phyloP scores from a whole-genome alignment of 2,113 vertebrate genomes.

The Corythoichthys intestinalis region DNA sequence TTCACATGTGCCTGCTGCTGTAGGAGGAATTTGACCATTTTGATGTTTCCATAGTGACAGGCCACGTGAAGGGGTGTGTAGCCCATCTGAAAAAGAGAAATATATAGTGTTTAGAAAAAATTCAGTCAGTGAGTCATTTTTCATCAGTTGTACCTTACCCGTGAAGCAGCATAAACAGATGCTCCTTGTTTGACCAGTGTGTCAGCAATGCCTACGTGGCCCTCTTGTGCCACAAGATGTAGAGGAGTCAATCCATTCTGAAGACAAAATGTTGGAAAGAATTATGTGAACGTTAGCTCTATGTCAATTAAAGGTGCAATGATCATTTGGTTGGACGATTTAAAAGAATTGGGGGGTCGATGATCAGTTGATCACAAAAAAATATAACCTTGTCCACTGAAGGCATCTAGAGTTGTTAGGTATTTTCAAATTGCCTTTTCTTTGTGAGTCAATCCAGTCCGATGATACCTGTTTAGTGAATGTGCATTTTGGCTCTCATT shows the following conservation, averaged over 20 bases:
- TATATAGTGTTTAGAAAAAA: not conserved
- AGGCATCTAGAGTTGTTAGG: no score
- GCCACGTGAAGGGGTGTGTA: constrained; percentile 94
- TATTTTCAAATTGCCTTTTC: no score
- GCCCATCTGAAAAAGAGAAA: constrained; percentile 80
- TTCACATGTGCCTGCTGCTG: constrained; percentile 93
- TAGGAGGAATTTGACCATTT: constrained; percentile 94
- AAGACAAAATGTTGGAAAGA: constrained; percentile 16
- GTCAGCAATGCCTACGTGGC: constrained; percentile 88
- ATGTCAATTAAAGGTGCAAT: not conserved
- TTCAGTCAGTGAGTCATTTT: not conserved
- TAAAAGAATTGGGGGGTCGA: no score
- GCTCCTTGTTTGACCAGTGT: constrained; percentile 87
- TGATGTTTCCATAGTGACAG: constrained; percentile 97
- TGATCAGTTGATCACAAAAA: no score
- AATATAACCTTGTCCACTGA: no score
- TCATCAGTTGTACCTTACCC: constrained; percentile 70
- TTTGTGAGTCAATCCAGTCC: no score
- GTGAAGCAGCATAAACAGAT: constrained; percentile 81
- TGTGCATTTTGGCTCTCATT: no score
- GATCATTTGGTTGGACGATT: no score
- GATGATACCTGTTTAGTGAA: no score
- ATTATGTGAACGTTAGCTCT: not conserved
- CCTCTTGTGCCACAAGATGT: constrained; percentile 94
- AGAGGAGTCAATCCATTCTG: constrained; percentile 92